phyloP scores from a whole-genome alignment of 2,888 invertebrate species.

The Tipula lateralis region DNA sequence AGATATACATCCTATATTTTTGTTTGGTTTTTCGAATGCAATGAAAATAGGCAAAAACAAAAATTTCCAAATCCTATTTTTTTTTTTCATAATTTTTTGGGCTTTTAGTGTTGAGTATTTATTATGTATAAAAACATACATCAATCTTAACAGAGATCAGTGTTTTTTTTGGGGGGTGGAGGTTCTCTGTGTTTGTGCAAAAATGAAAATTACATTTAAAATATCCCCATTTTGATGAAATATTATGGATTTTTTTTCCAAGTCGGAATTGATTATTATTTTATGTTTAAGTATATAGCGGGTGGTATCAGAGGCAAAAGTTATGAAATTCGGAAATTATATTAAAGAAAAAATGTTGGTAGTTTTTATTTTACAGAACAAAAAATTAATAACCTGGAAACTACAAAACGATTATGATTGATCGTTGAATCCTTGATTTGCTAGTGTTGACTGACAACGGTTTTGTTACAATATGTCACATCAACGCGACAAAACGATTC shows the following conservation, averaged over 20 bases:
- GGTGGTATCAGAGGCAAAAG: neutral
- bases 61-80: neutral
- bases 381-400: no score
- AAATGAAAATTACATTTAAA: neutral
- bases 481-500: no score
- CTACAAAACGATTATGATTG: no score
- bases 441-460: no score
- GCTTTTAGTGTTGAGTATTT: neutral
- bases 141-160: neutral
- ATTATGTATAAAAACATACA: neutral
- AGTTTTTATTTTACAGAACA: no score
- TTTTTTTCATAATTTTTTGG: neutral
- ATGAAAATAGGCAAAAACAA: neutral
- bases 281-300: neutral
- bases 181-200: neutral
- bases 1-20: neutral
- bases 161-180: neutral
- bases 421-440: no score
- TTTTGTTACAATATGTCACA: no score
- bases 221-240: neutral
- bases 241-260: neutral
- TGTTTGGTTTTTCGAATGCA: neutral
- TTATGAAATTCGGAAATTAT: neutral
- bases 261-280: neutral
- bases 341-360: neutral